These are phyloP conservation scores for Sylvia borin DNA, from an alignment of 2,797 vertebrate species.

Conservation along the genomic window DNA sequence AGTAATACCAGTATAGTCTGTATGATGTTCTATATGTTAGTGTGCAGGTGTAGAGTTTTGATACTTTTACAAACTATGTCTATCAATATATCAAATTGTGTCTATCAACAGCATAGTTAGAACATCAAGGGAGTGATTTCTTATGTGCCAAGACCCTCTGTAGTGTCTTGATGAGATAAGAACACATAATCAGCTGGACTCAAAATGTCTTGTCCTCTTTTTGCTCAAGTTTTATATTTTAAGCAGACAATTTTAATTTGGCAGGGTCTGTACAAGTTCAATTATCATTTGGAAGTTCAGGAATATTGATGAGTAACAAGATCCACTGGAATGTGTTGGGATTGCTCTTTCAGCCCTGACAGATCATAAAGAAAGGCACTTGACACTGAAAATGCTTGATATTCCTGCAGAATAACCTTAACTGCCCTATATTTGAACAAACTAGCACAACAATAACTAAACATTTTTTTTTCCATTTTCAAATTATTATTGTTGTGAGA, in stretches of 20 bases:
- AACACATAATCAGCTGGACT: slow-evolving; percentile 25
- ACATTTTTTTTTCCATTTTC: not conserved
- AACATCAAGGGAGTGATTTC: not conserved
- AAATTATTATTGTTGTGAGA: not conserved
- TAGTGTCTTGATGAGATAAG: not conserved
- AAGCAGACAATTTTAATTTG: slow-evolving; percentile 68
- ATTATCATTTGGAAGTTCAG: slow-evolving; percentile 67
- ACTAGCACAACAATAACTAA: not conserved
- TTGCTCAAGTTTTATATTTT: slow-evolving; percentile 52
- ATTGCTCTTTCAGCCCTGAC: slow-evolving; percentile 19
- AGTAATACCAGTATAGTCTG: not conserved
- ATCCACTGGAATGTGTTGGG: slow-evolving; percentile 20
- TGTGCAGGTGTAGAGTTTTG: not conserved
- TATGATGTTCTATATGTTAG: not conserved
- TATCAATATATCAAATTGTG: not conserved
- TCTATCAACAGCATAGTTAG: not conserved
- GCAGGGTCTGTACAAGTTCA: slow-evolving; percentile 42
- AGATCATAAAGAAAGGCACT: slow-evolving; percentile 19
- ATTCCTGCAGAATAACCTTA: slow-evolving; percentile 42
- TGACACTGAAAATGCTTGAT: not conserved
- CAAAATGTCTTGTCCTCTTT: slow-evolving; percentile 24
- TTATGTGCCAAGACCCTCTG: not conserved
- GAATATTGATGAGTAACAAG: slow-evolving; percentile 31
- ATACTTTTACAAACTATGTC: not conserved
- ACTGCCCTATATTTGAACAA: not conserved